A percentile compares a stretch with the other conserved stretches of the same genome.
These are phyloP conservation scores for Picus viridis DNA, from an alignment of 2,797 vertebrate species.

Conservation along the genomic window DNA sequence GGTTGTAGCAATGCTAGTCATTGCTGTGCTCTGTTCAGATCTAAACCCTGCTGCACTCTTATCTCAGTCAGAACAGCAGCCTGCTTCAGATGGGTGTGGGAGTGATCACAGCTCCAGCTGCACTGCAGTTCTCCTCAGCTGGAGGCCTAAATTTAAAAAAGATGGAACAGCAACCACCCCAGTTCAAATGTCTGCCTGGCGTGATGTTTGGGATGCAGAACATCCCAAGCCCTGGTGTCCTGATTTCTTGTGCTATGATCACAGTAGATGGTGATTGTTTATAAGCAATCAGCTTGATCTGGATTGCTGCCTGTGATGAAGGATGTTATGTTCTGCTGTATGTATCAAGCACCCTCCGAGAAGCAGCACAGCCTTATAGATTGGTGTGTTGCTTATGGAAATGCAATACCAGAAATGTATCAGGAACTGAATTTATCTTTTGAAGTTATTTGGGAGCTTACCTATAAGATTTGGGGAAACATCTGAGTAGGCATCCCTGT, in stretches of 20 bases:
- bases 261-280: neutral
- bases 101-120: neutral
- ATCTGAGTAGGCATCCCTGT: neutral
- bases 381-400: fast-evolving
- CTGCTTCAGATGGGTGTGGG: neutral
- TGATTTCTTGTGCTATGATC: neutral
- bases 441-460: neutral
- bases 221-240: neutral
- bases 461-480: neutral
- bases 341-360: neutral
- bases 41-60: neutral
- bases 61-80: neutral
- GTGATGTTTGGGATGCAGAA: too few relatives aligned
- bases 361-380: neutral
- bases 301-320: neutral
- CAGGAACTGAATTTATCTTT: fast-evolving
- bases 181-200: neutral
- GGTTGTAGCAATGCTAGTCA: neutral
- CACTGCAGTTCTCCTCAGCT: neutral
- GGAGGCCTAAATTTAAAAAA: too few relatives aligned
- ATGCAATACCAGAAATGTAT: neutral
- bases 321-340: fast-evolving
- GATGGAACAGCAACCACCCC: neutral
- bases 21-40: neutral
- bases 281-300: neutral